Base-by-base conservation (phyloP, 1,140 invertebrate species). In the Aricia agestis region DNA sequence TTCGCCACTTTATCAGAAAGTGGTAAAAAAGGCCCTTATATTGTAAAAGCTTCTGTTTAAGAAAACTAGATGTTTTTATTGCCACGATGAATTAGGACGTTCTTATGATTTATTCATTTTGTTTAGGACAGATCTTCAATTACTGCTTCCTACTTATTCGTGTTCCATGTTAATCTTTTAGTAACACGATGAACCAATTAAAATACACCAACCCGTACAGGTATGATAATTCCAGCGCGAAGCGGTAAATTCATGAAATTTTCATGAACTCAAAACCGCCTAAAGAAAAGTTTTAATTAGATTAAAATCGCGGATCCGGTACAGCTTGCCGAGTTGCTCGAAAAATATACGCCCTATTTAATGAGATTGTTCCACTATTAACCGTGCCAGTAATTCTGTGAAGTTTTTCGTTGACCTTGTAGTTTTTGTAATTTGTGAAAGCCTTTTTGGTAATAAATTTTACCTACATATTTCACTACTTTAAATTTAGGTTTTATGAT, bases 301-400 rank as follows among this genome's bases (percentile, higher is more conserved):
- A 52, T 52, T 52, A 52, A 52, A 52, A 52, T 52, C 9, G 45
- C 45, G 45, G 13, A 11, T 52, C 3, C 9, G 9, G 45, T 13
- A 52, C 45, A 52, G 45, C 45, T 9, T 15, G 45, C 45, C 45
- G 45, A 52, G 45, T 52, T 52, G 11, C 45, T 52, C 45, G 45
- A 52, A 52, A 52, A 52, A 52, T 52, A 52, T 52, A 52, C 45
- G 11, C 45, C 45, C 45, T 52, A 52, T 52, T 52, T 52, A 52
- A 3, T 2, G 45, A 52, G 45, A 52, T 52, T 52, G 45, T 52
- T 52, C 45, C 11, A 52, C 45, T 52, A 52, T 52, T 52, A 52
- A 52, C 45, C 13, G 10, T 52, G 45, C 45, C 45, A 52, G 45
- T 52, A 11, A 13, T 52, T 52, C 45, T 52, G 45, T 11, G 45